Percentiles rank a stretch among this genome's conserved stretches.
Evolutionary conservation across 2,888 invertebrate genomes (phyloP).

Genomic region (Latrodectus hesperus): DNA sequence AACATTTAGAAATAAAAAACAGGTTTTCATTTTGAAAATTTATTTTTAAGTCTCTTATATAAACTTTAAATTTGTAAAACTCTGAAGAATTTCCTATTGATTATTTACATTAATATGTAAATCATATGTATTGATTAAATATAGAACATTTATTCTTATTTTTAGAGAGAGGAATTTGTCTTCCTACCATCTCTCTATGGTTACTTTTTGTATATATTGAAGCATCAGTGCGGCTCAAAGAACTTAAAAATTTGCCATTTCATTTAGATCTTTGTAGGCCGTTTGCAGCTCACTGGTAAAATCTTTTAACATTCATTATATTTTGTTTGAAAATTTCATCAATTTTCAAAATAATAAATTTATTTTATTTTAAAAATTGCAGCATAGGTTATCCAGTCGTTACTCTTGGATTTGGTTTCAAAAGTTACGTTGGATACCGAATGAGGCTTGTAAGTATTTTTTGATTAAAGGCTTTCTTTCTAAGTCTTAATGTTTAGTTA

Average conservation of each 20-base stretch:
- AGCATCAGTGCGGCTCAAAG: slow-evolving; percentile 88
- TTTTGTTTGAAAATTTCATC: not conserved
- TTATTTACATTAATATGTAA: no score
- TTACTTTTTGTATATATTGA: slow-evolving; percentile 95
- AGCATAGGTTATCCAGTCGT: slow-evolving; percentile 95
- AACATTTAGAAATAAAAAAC: no score
- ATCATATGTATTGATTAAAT: no score
- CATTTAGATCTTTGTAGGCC: slow-evolving; percentile 94
- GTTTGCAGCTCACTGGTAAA: slow-evolving; percentile 96
- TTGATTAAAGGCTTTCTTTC: not conserved
- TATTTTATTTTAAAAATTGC: slow-evolving; percentile 73
- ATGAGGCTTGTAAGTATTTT: slow-evolving; percentile 81
- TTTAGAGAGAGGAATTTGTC: slow-evolving; percentile 90
- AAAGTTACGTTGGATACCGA: slow-evolving; percentile 92
- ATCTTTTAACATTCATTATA: slow-evolving; percentile 47
- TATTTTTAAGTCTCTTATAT: no score
- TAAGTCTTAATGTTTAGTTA: no score
- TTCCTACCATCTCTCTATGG: slow-evolving; percentile 95
- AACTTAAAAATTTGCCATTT: slow-evolving; percentile 86
- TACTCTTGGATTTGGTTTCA: slow-evolving; percentile 95
- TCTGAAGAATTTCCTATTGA: no score
- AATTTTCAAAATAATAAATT: not conserved
- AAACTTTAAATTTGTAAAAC: no score
- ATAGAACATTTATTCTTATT: slow-evolving; percentile 37
- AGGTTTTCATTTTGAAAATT: no score